Conservation (phyloP, 2,888 invertebrate species). For the Augiades crinisus region DNA sequence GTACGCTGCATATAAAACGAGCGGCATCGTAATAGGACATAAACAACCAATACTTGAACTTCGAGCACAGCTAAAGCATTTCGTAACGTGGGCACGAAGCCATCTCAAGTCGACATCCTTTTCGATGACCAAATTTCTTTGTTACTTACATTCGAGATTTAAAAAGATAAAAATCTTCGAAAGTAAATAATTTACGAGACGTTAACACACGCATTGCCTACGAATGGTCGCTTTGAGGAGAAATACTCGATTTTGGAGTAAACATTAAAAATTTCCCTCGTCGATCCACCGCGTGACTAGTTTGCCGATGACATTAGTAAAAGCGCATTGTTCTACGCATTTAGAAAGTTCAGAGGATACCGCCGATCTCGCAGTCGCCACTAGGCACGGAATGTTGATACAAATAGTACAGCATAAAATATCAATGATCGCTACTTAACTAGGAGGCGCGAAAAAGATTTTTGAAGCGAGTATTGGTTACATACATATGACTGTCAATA, state of each 20-base stretch:
- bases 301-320: conserved; percentile 2
- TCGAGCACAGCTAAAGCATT: no score
- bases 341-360: conserved; percentile 17
- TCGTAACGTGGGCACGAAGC: no score
- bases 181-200: conserved; percentile 21
- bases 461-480: no score
- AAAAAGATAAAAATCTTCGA: conserved; percentile 18
- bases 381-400: conserved; percentile 7
- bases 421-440: no score
- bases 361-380: neutral
- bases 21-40: no score
- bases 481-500: no score
- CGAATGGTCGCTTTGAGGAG: conserved; percentile 26
- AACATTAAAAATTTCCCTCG: conserved; percentile 31
- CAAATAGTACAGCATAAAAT: neutral
- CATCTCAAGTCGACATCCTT: neutral
- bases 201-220: conserved; percentile 20
- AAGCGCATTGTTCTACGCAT: conserved; percentile 2
- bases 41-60: no score
- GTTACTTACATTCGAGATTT: neutral
- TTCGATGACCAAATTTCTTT: neutral
- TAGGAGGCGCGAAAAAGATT: no score
- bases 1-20: no score
- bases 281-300: conserved; percentile 26
- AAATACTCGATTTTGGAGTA: conserved; percentile 30